Percentiles rank a stretch among this genome's conserved stretches.
Evolutionary conservation across 1,140 invertebrate species (phyloP).

Genomic region (Zaprionus davidi): DNA sequence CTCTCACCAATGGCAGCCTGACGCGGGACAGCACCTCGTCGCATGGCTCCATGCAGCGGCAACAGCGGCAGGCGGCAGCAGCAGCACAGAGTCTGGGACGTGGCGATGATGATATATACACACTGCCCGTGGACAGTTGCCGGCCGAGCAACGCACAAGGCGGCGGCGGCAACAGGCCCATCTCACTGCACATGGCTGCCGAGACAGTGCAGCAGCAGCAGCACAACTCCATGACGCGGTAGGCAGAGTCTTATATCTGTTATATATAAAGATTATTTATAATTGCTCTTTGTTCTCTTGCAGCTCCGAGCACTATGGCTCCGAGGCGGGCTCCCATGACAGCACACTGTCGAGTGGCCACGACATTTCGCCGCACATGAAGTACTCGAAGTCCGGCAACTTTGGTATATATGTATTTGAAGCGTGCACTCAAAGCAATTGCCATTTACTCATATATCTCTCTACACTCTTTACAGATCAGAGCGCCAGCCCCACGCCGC

Average conservation of each 20-base stretch:
- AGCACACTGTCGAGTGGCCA: slow-evolving; percentile 70
- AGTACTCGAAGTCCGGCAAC: slow-evolving; percentile 77
- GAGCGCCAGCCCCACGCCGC: slow-evolving; percentile 86
- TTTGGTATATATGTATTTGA: slow-evolving; percentile 83
- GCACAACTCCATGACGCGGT: slow-evolving; percentile 81
- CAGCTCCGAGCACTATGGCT: slow-evolving; percentile 68
- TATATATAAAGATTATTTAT: background rate
- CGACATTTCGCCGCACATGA: slow-evolving; percentile 69
- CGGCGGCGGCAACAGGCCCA: slow-evolving; percentile 42
- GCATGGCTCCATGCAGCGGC: slow-evolving; percentile 64
- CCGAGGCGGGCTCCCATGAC: slow-evolving; percentile 69
- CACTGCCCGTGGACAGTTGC: slow-evolving; percentile 79
- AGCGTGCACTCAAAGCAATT: background rate
- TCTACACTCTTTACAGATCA: slow-evolving; percentile 70
- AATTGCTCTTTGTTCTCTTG: background rate
- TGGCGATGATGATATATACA: slow-evolving; percentile 79
- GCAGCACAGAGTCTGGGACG: slow-evolving; percentile 41
- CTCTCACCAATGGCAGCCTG: slow-evolving; percentile 74
- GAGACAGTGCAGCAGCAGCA: slow-evolving; percentile 69
- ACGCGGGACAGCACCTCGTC: slow-evolving; percentile 62
- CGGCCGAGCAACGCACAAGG: slow-evolving; percentile 41
- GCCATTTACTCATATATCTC: slow-evolving; percentile 29
- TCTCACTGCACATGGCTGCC: slow-evolving; percentile 67
- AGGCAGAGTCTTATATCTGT: background rate
- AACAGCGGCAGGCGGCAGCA: slow-evolving; percentile 49